Evolutionary conservation across 37 sponge, comb jelly and placozoan genomes (phyloP), one percentile per base, ranked within the genome.

Genomic region (Aplysina aerophoba): DNA sequence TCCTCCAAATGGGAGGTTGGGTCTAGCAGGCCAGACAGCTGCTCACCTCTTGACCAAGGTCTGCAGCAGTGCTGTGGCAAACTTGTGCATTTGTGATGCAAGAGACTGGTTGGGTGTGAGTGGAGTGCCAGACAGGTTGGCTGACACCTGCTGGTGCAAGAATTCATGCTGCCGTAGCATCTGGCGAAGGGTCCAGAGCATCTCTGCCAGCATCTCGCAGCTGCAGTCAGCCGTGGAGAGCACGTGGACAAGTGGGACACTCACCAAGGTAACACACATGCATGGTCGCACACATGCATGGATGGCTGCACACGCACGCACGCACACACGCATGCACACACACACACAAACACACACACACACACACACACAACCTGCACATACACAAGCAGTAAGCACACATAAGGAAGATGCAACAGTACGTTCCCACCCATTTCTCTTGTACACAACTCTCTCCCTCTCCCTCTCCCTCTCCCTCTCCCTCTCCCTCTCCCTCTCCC

Each of bases 141-240:
- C n/a, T 14, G 54, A 5, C 53, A 24, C 38, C 37, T 75, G 44
- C 53, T 75, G 78, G 50, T 44, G 50, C 4, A 44, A 54, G 78
- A 50, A 3, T 3, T 75, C 78, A 21, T 53, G 24, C 88, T 96
- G 97, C 78, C 88, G 89, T 4, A 87, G 39, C 17, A 89, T 83
- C 36, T 87, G 91, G 65, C 90, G 27, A 50, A 82, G 80, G 35
- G 88, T 78, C 97, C 97, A 96, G 1, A 91, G 55, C 41, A 91
- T 27, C 60, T 96, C 97, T 11, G 97, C 97, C 36, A 96, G 67
- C 0, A 69, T 73, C 73, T 96, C 94, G 89, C 87, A 95, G 91
- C 94, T 89, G 53, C 40, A 66, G 73, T 20, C 31, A 31, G 28
- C 13, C 69, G n/a, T 8, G 8, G 50, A 44, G 8, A 44, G 50